These are phyloP conservation scores for Exephanes ischioxanthus DNA, from an alignment of 2,888 invertebrate genomes.

Conservation along the genomic window DNA sequence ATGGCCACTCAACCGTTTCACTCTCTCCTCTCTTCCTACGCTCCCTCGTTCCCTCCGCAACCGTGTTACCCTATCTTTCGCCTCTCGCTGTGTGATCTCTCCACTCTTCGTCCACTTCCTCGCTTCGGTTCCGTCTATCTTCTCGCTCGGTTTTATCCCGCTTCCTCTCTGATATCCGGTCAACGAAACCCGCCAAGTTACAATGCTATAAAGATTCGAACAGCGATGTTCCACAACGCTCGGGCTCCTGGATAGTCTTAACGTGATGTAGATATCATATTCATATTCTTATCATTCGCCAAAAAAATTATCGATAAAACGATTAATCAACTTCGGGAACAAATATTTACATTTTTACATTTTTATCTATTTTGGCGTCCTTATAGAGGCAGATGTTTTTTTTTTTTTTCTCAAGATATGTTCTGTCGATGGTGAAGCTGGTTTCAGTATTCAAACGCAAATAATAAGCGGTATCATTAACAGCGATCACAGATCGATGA, in stretches of 20 bases:
- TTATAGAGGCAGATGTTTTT: no score
- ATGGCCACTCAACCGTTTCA: constrained; percentile 78
- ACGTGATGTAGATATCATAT: constrained; percentile 1
- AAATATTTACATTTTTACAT: neutral
- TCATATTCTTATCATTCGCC: neutral
- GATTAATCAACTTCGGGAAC: neutral
- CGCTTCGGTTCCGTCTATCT: constrained; percentile 6
- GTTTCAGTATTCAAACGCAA: no score
- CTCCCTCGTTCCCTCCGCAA: constrained; percentile 66
- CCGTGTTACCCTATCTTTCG: constrained; percentile 34
- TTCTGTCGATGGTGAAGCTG: no score
- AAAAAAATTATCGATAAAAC: neutral
- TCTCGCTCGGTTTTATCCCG: constrained; percentile 38
- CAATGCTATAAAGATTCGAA: constrained; percentile 67
- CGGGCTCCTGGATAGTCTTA: neutral
- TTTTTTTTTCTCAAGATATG: no score
- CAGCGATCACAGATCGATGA: no score
- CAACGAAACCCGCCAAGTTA: constrained; percentile 55
- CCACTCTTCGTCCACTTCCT: constrained; percentile 23
- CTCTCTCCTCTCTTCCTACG: constrained; percentile 67
- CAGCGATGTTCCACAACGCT: constrained; percentile 22
- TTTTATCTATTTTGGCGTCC: neutral
- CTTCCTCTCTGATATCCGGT: constrained; percentile 19
- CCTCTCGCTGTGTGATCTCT: constrained; percentile 25
- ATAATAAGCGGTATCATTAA: no score